Percentiles rank a stretch among this genome's conserved stretches.
These are phyloP conservation scores for Leptopilina boulardi DNA, from an alignment of 1,140 invertebrate species.

Conservation along the genomic window DNA sequence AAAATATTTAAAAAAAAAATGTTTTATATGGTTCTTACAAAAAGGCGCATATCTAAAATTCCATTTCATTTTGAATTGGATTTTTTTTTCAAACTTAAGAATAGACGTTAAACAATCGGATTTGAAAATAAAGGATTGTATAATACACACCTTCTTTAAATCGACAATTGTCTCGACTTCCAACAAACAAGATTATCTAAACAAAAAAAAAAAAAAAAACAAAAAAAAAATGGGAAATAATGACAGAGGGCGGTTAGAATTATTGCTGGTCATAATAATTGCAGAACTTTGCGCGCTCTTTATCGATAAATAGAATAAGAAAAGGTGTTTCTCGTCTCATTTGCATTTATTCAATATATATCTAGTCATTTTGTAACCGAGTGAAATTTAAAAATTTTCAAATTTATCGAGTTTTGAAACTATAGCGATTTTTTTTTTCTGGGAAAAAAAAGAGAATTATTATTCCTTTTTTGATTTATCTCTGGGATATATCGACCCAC, in stretches of 20 bases:
- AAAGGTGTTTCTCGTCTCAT: not conserved
- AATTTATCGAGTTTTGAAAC: not conserved
- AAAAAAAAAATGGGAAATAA: not conserved
- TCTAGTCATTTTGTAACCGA: not conserved
- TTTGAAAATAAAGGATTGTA: not conserved
- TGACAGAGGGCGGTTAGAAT: conserved; percentile 1
- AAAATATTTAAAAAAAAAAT: no score
- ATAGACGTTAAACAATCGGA: no score
- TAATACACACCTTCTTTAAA: not conserved
- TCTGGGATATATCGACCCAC: not conserved
- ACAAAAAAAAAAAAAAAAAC: no score
- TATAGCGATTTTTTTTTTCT: no score
- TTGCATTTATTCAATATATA: conserved; percentile 17
- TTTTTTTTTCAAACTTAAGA: no score
- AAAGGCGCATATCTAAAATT: no score
- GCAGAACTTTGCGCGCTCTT: not conserved
- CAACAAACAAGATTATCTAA: not conserved
- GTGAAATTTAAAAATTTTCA: not conserved
- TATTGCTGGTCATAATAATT: conserved; percentile 21
- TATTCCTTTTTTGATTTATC: not conserved
- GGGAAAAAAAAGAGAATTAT: not conserved
- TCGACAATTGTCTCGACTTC: not conserved
- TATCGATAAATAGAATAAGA: not conserved
- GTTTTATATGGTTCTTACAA: no score
- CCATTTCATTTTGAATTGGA: no score